Evolutionary conservation across 2,797 vertebrate species (phyloP), one percentile per base, ranked within the genome.

Genomic region (Gymnopithys bicolor): DNA sequence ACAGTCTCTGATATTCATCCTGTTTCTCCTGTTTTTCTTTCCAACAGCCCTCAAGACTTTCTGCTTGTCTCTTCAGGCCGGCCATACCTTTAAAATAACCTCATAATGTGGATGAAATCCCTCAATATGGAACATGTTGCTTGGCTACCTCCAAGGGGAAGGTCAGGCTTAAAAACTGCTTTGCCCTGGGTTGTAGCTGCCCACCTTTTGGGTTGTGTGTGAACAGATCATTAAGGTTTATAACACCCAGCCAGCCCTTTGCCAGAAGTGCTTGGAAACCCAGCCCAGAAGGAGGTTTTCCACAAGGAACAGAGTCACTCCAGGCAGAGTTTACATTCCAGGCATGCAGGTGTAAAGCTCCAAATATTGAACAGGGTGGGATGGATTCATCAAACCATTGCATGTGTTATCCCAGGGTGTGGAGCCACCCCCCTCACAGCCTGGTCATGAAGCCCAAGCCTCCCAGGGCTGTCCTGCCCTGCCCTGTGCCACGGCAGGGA

Each of bases 101-200:
- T 66, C 49, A 63, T 37, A 22, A 33, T 35, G 35, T 86, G 87
- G 51, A 39, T 63, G 63, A 84, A 91, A 84, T 88, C 83, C 80
- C 67, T 79, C 83, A 84, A 27, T 43, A 62, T 59, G 77, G 28
- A 87, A 56, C 60, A 88, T 13, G 85, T 90, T 93, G 83, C 92
- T 92, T 93, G 90, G 77, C 45, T 95, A 92, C 70, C 6, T 10
- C 52, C 68, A 79, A 76, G 52, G 33, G 82, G 88, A 87, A 95
- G 86, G 90, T 95, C 70, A 76, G 63, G n/a, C 74, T 95, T 87
- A 76, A 90, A 89, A 95, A 79, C 49, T 79, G n/a, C 74, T 67
- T 67, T 90, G 55, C 76, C 73, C n/a, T 88, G 62, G 62, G 62
- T 78, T 81, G 79, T 69, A 86, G 79, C 43, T 9, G 3, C 68